Evolutionary conservation across 2,888 invertebrate species (phyloP).

Genomic region (Meta bourneti): DNA sequence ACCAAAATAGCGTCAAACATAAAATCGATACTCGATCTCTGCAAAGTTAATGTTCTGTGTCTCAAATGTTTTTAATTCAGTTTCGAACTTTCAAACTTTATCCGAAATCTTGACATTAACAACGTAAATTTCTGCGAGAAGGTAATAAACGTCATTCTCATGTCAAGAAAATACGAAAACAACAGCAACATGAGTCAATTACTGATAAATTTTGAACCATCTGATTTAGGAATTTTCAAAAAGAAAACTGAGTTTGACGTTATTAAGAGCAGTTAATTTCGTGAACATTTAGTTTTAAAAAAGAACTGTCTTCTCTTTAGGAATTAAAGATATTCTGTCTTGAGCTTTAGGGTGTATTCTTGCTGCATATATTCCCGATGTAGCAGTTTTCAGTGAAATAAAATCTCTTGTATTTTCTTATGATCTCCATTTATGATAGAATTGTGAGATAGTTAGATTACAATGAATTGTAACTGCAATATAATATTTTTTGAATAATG

Average conservation of each 20-base stretch:
- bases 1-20: background rate
- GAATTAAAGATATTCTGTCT: background rate
- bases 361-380: no score
- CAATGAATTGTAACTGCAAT: no score
- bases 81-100: background rate
- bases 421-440: no score
- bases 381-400: no score
- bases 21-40: constrained; percentile 32
- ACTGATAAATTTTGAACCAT: constrained; percentile 3
- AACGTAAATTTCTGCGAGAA: constrained; percentile 6
- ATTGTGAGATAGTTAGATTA: no score
- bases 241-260: background rate
- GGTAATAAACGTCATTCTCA: constrained; percentile 44
- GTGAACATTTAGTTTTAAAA: background rate
- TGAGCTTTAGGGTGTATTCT: no score
- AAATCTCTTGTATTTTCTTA: no score
- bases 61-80: constrained; percentile 4
- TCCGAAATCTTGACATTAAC: constrained; percentile 32
- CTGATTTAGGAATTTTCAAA: background rate
- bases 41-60: background rate
- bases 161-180: background rate
- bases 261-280: background rate
- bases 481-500: no score
- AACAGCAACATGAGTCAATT: background rate
- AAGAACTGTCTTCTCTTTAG: background rate